Base-by-base conservation (phyloP, 2,888 invertebrate genomes). In the Neoscelio sp. region DNA sequence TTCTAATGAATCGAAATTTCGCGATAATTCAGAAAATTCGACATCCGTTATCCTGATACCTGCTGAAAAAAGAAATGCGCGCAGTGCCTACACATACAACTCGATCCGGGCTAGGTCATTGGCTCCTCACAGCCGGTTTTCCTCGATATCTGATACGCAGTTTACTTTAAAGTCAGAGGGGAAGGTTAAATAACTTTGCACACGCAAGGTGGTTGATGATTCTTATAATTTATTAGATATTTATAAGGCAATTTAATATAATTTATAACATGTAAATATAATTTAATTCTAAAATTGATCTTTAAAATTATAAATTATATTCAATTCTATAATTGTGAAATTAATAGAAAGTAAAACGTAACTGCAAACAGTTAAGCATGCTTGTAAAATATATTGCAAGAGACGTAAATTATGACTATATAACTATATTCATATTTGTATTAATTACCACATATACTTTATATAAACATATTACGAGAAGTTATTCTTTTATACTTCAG, bases 211-310 rank as follows among this genome's bases (percentile, higher is more conserved):
- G 76, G 75, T 81, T 74, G 67, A 68, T 81, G 74, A 62, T 71
- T 80, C 86, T 87, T 87, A 83, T 74, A 85, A 85, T 88, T 87
- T 88, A 88, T 88, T 88, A 82, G 62, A 81, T 84, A 85, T 86
- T 84, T 87, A 87, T 85, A 86, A 85, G n/a, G n/a, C n/a, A n/a
- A n/a, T n/a, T n/a, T n/a, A n/a, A 85, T 85, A 84, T 86, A 87
- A 86, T 86, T 86, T 83, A 81, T 76, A 68, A 67, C 64, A 75
- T 80, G 71, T 80, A 75, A 75, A 81, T 80, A n/a, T n/a, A n/a
- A n/a, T n/a, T n/a, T n/a, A n/a, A n/a, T n/a, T n/a, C n/a, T n/a
- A n/a, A n/a, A n/a, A n/a, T n/a, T n/a, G n/a, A n/a, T n/a, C n/a
- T n/a, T n/a, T n/a, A n/a, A n/a, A n/a, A n/a, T n/a, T n/a, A n/a